These are phyloP conservation scores for Melanitta fusca DNA, from an alignment of 2,797 vertebrate genomes.

Conservation along the genomic window DNA sequence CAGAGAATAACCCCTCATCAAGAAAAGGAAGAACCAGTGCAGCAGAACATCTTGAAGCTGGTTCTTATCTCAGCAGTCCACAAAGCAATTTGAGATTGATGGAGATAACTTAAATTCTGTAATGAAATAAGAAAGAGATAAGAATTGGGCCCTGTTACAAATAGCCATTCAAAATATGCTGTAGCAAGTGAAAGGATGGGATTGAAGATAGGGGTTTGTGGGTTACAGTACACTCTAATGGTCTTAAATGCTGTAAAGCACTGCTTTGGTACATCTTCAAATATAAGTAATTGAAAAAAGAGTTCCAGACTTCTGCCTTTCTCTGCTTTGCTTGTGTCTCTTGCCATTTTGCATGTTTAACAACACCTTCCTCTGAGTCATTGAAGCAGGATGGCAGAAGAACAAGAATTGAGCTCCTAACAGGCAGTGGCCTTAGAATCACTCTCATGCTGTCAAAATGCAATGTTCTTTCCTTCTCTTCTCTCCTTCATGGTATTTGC, in stretches of 20 bases:
- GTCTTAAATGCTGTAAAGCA: neutral
- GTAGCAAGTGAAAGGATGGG: neutral
- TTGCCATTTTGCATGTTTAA: neutral
- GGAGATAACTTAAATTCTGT: constrained; percentile 9
- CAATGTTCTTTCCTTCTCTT: neutral
- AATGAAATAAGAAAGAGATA: neutral
- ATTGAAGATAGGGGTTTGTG: neutral
- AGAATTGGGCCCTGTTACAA: neutral
- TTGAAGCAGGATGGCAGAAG: neutral
- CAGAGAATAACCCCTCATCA: neutral
- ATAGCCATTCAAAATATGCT: neutral
- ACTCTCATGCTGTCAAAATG: neutral
- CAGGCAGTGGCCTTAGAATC: neutral
- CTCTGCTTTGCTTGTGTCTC: neutral
- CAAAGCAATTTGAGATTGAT: constrained; percentile 18
- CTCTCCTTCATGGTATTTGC: neutral
- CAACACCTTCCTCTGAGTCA: neutral
- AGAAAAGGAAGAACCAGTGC: neutral
- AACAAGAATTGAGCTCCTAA: neutral
- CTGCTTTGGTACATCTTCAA: neutral
- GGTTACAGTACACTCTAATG: neutral
- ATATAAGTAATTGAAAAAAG: neutral
- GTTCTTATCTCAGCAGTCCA: constrained; percentile 9
- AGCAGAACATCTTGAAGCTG: constrained; percentile 22
- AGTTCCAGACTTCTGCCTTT: neutral